Conservation (phyloP, 2,113 vertebrate genomes). For the Cacatua alba region DNA sequence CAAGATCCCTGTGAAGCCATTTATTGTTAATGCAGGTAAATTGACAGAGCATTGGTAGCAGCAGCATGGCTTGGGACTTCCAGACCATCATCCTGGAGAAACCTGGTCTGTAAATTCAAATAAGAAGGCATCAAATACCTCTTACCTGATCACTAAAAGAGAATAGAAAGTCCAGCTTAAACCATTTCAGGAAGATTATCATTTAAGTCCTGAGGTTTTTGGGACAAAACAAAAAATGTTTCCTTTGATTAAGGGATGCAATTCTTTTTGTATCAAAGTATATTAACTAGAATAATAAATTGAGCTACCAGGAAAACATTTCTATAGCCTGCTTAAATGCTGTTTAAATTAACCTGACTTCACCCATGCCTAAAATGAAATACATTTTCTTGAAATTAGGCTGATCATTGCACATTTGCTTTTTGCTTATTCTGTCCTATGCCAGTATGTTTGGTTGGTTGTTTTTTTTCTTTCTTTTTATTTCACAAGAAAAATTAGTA, state of each 20-base stretch:
- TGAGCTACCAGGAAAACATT: not conserved
- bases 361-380: not conserved
- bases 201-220: not conserved
- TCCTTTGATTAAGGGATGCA: not conserved
- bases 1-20: too few species aligned
- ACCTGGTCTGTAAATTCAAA: not conserved
- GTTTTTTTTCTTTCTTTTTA: rapidly evolving
- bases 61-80: not conserved
- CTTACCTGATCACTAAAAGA: not conserved
- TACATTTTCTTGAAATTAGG: not conserved
- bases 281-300: not conserved
- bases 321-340: not conserved
- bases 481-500: not conserved
- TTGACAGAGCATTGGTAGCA: not conserved
- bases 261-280: not conserved
- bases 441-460: not conserved
- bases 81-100: not conserved
- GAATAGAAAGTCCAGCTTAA: not conserved
- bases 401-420: not conserved
- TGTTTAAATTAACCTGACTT: not conserved
- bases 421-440: not conserved
- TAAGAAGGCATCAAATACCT: not conserved
- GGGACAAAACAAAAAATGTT: not conserved
- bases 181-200: not conserved
- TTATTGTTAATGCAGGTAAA: not conserved